Conservation (phyloP, 2,113 vertebrate genomes). For the Pteruthius melanotis region DNA sequence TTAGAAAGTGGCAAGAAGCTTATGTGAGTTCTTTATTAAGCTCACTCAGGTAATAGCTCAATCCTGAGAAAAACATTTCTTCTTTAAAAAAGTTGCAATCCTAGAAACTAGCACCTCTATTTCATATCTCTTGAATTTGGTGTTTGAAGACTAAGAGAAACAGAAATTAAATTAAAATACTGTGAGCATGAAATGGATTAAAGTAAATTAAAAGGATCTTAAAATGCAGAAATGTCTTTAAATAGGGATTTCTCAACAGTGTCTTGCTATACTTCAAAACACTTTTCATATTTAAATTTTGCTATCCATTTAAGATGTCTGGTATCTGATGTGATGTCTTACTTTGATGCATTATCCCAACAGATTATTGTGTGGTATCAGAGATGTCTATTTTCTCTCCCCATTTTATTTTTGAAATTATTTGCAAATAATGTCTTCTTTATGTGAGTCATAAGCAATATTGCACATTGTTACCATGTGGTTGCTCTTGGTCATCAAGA, state of each 20-base stretch:
- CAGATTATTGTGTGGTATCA: not conserved
- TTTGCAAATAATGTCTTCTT: not conserved
- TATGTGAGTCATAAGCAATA: not conserved
- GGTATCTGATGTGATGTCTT: not conserved
- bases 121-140: not conserved
- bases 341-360: not conserved
- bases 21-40: not conserved
- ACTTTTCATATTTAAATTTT: slow-evolving; percentile 49
- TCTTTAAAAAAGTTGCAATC: not conserved
- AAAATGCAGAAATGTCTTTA: slow-evolving; percentile 9
- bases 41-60: not conserved
- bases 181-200: not conserved
- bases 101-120: not conserved
- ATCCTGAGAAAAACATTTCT: not conserved
- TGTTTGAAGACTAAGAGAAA: not conserved
- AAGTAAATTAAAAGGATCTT: not conserved
- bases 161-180: not conserved
- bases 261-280: slow-evolving; percentile 4
- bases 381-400: not conserved
- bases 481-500: not conserved
- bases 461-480: not conserved
- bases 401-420: not conserved
- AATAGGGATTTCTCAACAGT: not conserved
- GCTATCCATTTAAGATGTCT: not conserved
- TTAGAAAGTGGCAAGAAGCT: not conserved